Evolutionary conservation across 1,140 invertebrate species (phyloP), one percentile per base, ranked within the genome.

Genomic region (Neoseiulus cucumeris): DNA sequence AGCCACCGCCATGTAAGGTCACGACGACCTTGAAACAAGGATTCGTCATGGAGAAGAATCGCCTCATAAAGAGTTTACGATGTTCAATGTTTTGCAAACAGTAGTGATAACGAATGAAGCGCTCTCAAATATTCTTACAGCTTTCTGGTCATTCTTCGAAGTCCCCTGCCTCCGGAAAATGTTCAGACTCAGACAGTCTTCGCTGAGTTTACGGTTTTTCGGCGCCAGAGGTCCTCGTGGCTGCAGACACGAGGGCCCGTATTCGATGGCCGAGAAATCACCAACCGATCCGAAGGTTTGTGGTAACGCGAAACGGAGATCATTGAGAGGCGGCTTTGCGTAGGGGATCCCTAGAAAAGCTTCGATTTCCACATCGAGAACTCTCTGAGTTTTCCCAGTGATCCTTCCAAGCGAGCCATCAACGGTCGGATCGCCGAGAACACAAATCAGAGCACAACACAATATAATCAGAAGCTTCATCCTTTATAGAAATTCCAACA

Each of bases 171-270:
- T 47, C 14, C 64, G 4, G 77, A 92, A 82, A 5, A 96, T 87
- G 76, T 92, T 96, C 65, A 96, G 80, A 76, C 92, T 94, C 20
- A 96, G 82, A 75, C 92, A 97, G 77, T 97, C 92, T 79, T 97
- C 92, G 70, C 82, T 87, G 76, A 47, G 7, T 12, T n/a, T 44
- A 12, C 12, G 12, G n/a, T 44, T 44, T 12, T n/a, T n/a, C 42
- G n/a, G n/a, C 28, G 45, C 45, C 7, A 47, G 7, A 6, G 45
- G 45, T 25, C 18, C 18, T 25, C n/a, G 42, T 44, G 42, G 42
- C 74, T 88, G 87, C 1, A 86, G 86, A 75, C 87, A 89, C 68
- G 89, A 75, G 44, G 81, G 83, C 2, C 89, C 93, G 72, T 94
- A 93, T 20, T 91, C 87, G 76, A 95, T 95, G 91, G 89, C 83